Base-by-base conservation (phyloP, 2,888 invertebrate genomes). In the Crematogaster levior region DNA sequence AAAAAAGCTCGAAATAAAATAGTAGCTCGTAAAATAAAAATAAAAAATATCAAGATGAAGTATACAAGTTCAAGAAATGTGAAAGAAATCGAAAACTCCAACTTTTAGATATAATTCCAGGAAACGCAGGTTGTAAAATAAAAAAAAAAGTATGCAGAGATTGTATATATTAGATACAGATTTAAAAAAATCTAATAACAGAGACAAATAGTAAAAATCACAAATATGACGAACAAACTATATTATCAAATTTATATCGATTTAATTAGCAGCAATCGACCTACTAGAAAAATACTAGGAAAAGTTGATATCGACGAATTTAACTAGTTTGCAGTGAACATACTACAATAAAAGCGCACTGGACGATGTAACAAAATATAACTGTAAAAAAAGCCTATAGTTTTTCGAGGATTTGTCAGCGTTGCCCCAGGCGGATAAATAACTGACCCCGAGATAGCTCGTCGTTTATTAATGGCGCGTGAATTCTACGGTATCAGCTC, bases 381-480 rank as follows among this genome's bases (percentile, higher is more conserved):
- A 24, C 18, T 27, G 30, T 30, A 37, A 61, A 65, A 43, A 74
- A 48, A 63, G 63, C 61, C 70, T 81, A 65, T 18, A 72, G 61
- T 74, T 83, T 53, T 65, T 65, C 63, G 43, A 43, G 70, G 43
- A 79, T 79, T 79, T 79, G 77, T 79, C 77, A 70, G 77, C 51
- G 56, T 70, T 79, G 77, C 70, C 40, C 63, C 27, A 24, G 61
- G 70, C 77, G 66, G 27, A 66, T 72, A 77, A 85, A 83, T 81
- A 81, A 87, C 86, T 70, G 77, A 79, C 34, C 60, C 70, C 48
- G 37, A 43, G 61, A 68, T 72, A 79, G 56, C 56, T 21, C 68
- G 83, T 81, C 85, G 84, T 88, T 84, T 84, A 88, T 86, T 84
- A 85, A 74, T 63, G 66, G 61, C 24, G 30, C 63, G 73, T 30